These are phyloP conservation scores for Bombus difficillimus DNA, from an alignment of 1,140 invertebrate species.

Conservation along the genomic window DNA sequence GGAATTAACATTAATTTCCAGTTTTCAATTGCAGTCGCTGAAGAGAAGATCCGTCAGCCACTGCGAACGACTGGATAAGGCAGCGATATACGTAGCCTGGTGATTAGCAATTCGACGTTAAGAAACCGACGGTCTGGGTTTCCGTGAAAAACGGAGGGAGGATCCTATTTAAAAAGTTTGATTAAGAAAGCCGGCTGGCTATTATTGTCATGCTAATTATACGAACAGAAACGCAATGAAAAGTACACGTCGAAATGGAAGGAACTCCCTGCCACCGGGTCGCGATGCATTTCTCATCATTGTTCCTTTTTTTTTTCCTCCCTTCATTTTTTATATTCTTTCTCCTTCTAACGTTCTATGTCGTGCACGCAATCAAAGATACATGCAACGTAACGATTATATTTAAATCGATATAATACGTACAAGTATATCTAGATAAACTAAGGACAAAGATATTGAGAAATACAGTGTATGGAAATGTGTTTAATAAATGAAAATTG, in stretches of 20 bases:
- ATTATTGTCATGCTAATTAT: constrained; percentile 81
- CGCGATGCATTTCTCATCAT: constrained; percentile 23
- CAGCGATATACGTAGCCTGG: constrained; percentile 48
- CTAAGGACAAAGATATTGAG: neutral
- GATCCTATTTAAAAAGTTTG: constrained; percentile 81
- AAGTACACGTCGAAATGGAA: constrained; percentile 71
- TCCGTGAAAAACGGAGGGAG: constrained; percentile 39
- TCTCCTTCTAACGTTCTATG: too few relatives aligned
- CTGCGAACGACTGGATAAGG: constrained; percentile 58
- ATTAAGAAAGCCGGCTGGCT: constrained; percentile 73
- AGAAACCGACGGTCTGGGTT: constrained; percentile 50
- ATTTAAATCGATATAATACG: neutral
- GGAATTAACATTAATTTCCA: constrained; percentile 66
- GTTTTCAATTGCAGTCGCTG: constrained; percentile 64
- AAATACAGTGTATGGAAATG: neutral
- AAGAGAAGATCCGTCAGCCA: constrained; percentile 7
- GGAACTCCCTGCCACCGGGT: constrained; percentile 20
- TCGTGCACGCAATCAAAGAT: neutral
- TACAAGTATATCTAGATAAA: neutral
- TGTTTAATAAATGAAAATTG: neutral
- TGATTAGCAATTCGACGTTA: constrained; percentile 75
- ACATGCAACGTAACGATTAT: neutral
- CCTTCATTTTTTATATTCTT: neutral
- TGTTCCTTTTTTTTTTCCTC: neutral
- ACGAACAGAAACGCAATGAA: constrained; percentile 54